phyloP scores from a whole-genome alignment of 2,888 invertebrate genomes.

The Mermis nigrescens region DNA sequence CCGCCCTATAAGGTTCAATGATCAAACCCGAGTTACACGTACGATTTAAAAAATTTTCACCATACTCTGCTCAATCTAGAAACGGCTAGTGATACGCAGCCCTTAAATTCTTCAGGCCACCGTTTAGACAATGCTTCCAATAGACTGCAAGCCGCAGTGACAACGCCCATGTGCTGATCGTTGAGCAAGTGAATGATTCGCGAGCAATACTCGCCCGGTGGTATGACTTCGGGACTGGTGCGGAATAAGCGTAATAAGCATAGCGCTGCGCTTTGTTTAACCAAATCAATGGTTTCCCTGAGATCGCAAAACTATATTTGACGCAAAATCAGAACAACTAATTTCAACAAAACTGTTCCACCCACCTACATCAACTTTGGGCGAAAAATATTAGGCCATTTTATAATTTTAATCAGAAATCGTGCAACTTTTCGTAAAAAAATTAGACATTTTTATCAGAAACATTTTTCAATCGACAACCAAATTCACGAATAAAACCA shows the following conservation, averaged over 20 bases:
- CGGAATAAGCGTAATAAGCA: constrained; percentile 80
- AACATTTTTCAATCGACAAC: too few species aligned
- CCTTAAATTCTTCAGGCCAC: constrained; percentile 97
- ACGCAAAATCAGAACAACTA: too few species aligned
- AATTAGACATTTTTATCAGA: too few species aligned
- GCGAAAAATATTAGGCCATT: too few species aligned
- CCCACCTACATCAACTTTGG: too few species aligned
- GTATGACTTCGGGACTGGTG: constrained; percentile 83
- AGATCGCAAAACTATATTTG: too few species aligned
- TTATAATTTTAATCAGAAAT: too few species aligned
- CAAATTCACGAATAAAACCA: too few species aligned
- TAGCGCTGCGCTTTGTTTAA: constrained; percentile 94
- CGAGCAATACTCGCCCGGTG: constrained; percentile 86
- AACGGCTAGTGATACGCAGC: constrained; percentile 90
- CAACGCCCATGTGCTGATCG: constrained; percentile 97
- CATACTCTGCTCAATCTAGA: constrained; percentile 72
- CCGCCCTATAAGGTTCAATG: too few species aligned
- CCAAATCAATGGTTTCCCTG: constrained; percentile 94
- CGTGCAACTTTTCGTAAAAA: too few species aligned
- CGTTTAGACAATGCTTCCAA: constrained; percentile 95
- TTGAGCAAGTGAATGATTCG: constrained; percentile 92
- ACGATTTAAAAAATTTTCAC: constrained; percentile 14
- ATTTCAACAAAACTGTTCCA: too few species aligned
- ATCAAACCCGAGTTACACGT: not conserved
- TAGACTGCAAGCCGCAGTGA: constrained; percentile 89